Base-by-base conservation (phyloP, 2,113 vertebrate species). In the Osmerus mordax region DNA sequence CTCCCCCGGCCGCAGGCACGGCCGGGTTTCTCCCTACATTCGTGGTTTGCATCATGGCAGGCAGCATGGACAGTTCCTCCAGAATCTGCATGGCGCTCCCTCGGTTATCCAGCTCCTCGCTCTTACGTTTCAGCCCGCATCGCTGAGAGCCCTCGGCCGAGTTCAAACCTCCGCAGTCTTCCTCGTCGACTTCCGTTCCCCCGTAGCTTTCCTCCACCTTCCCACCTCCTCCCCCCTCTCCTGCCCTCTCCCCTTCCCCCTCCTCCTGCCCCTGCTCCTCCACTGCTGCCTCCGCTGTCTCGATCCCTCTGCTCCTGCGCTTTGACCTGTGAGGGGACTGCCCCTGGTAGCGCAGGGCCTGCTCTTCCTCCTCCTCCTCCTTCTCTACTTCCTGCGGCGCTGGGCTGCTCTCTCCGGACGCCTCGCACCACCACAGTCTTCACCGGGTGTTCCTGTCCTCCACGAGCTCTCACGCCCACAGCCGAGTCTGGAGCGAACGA, bases 91-190 rank as follows among this genome's bases (percentile, higher is more conserved):
- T 99, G 78, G 92, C 81, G 94, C 94, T 81, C 85, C 88, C 92
- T 62, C 91, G 93, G 80, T 92, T 96, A 78, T 97, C 96, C 84
- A 98, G 84, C 86, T 98, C 97, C 87, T 97, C 94, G 32, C 96
- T 98, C 90, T 99, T 99, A 94, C 97, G 96, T 95, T 99, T 99
- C 92, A 98, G 87, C 85, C 97, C 97, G 75, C 97, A 98, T 98
- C 95, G 89, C 94, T 95, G 96, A 86, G 94, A 88, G 86, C 93
- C 90, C 80, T 96, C 95, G 65, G 92, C 86, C 83, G 91, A 91
- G 87, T 94, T 91, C 23, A 94, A 89, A 73, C 84, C 89, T 92
- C 90, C 92, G 83, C 91, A 90, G 82, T 89, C 72, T 29, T 90
- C 84, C 72, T 71, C 62, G 77, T 87, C 80, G 25, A 83, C 86